Conservation (phyloP, 1,140 invertebrate genomes). For the Danaus plexippus region DNA sequence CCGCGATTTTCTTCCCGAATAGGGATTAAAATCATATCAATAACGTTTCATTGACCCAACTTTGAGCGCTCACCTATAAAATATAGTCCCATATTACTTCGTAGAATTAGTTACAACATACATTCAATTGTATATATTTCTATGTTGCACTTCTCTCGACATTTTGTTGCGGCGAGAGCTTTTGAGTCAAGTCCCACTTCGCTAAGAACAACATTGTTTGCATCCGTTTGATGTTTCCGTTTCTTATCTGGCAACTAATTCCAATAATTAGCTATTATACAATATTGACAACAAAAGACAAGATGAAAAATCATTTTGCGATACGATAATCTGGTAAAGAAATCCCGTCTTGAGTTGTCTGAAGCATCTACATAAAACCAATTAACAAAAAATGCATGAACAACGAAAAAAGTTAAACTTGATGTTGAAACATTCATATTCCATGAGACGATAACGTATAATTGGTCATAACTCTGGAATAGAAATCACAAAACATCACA, state of each 20-base stretch:
- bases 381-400: neutral
- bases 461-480: too few species aligned
- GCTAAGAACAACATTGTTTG: slow-evolving; percentile 2
- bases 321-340: too few species aligned
- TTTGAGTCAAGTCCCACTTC: neutral
- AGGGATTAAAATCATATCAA: slow-evolving; percentile 35
- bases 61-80: slow-evolving; percentile 28
- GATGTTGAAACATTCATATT: neutral
- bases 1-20: slow-evolving; percentile 1
- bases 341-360: too few species aligned
- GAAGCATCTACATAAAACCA: too few species aligned
- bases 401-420: neutral
- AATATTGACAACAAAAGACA: too few species aligned
- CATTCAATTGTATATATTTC: too few species aligned
- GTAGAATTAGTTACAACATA: too few species aligned
- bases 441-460: too few species aligned
- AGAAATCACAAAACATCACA: too few species aligned
- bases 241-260: neutral
- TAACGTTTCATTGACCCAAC: slow-evolving; percentile 22
- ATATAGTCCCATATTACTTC: slow-evolving; percentile 4
- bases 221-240: slow-evolving; percentile 15
- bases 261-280: too few species aligned
- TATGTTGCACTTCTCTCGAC: too few species aligned
- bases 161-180: slow-evolving; percentile 3
- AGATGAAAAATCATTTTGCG: too few species aligned